Percentiles rank a stretch among this genome's conserved stretches.
These are phyloP conservation scores for Rachycentron canadum DNA, from an alignment of 2,797 vertebrate species.

Conservation along the genomic window DNA sequence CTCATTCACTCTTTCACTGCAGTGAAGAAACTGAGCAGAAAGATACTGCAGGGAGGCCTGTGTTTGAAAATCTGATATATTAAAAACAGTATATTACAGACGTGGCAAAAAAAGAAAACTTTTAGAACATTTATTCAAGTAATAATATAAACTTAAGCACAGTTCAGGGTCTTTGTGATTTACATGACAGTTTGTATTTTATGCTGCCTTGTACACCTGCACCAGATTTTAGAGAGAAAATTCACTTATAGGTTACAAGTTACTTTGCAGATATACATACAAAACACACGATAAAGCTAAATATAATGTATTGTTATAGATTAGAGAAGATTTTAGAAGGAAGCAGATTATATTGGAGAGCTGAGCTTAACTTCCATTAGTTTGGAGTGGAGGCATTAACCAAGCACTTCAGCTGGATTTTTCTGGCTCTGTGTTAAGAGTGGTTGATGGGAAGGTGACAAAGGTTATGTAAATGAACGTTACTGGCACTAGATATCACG, in stretches of 20 bases:
- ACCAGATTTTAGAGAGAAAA: neutral
- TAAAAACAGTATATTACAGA: conserved; percentile 5
- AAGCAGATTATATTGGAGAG: neutral
- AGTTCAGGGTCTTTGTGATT: neutral
- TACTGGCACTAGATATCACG: too few relatives aligned
- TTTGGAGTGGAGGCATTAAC: neutral
- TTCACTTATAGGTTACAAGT: neutral
- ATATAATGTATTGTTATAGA: neutral
- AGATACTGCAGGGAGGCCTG: conserved; percentile 17
- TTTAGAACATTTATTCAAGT: neutral
- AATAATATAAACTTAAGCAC: neutral
- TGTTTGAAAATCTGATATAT: conserved; percentile 22
- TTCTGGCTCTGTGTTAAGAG: neutral
- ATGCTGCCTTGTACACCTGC: neutral
- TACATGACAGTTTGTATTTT: neutral
- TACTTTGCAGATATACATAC: neutral
- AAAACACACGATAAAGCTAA: neutral
- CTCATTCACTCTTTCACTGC: conserved; percentile 59
- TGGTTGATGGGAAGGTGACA: too few relatives aligned
- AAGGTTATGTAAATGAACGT: too few relatives aligned
- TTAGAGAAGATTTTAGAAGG: neutral
- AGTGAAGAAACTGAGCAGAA: conserved; percentile 32
- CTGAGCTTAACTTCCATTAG: too few relatives aligned
- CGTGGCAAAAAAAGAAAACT: neutral
- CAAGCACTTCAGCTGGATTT: neutral